Evolutionary conservation across 2,797 vertebrate species (phyloP), one percentile per base, ranked within the genome.

Genomic region (Catharus ustulatus): DNA sequence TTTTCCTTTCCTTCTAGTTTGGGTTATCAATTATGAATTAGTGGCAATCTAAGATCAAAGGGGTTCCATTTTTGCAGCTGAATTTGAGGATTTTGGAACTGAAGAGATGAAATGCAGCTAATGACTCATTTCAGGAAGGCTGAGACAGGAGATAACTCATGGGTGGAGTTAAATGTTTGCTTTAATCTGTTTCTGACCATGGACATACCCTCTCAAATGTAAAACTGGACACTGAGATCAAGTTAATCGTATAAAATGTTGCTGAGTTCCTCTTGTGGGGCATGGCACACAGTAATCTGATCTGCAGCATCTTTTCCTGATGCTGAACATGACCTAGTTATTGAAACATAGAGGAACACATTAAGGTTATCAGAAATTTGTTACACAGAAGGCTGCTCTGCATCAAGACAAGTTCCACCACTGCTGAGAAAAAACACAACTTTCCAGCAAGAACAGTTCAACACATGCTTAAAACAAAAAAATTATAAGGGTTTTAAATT

Each of bases 1-100:
- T 94, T 94, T 87, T 74, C 93, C 87, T 87, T 91, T 68, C 57
- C 86, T 91, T 80, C 90, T 51, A 93, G 89, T 43, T 80, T 92
- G 77, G 52, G 73, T 96, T 95, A 97, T 97, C 95, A 97, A 94
- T 97, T 96, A 95, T 95, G 87, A 96, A 97, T 94, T 93, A 90
- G 64, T 23, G 10, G 88, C 90, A 94, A 95, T 96, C 90, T 96
- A 80, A 96, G 93, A 97, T 97, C 92, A 96, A 96, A 97, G 84
- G 87, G 93, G 61, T 87, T 92, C 79, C 75, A 22, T 93, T 96
- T 97, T 62, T 95, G 83, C 74, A 93, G 87, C 86, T 91, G 90
- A 96, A 93, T 84, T 90, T 92, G 89, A 96, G 52, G 86, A 79
- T 95, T 97, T 97, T 94, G 95, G 90, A 97, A 90, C 64, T 46